Conservation (phyloP, 2,888 invertebrate genomes). For the Zele albiditarsus region DNA sequence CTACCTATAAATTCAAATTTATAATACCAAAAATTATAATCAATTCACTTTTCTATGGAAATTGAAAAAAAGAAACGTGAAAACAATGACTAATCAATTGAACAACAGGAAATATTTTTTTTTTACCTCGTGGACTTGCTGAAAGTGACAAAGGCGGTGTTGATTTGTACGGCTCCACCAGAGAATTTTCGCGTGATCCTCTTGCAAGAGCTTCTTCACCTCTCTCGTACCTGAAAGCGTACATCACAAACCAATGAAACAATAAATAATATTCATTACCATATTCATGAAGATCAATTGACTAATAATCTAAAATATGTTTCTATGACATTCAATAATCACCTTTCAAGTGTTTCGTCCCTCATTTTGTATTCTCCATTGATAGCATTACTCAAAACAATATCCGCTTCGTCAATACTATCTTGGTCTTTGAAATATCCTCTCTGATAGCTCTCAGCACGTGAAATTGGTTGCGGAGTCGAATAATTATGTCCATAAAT, state of each 20-base stretch:
- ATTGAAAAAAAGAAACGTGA: too few relatives aligned
- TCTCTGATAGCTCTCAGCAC: slow-evolving; percentile 69
- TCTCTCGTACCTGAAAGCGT: slow-evolving; percentile 64
- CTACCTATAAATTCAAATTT: slow-evolving; percentile 58
- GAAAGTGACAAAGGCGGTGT: slow-evolving; percentile 63
- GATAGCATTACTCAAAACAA: slow-evolving; percentile 61
- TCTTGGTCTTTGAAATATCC: slow-evolving; percentile 74
- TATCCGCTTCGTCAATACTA: slow-evolving; percentile 71
- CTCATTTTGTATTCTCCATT: slow-evolving; percentile 69
- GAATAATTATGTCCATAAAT: slow-evolving; percentile 60
- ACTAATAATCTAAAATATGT: slow-evolving; percentile 14
- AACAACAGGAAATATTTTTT: not conserved
- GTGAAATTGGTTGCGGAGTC: slow-evolving; percentile 66
- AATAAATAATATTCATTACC: slow-evolving; percentile 17
- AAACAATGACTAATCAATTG: too few relatives aligned
- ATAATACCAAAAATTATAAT: not conserved
- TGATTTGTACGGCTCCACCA: slow-evolving; percentile 75
- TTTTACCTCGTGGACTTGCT: slow-evolving; percentile 66
- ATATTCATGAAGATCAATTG: slow-evolving; percentile 4
- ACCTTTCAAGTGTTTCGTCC: slow-evolving; percentile 70
- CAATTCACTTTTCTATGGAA: not conserved
- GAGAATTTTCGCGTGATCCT: slow-evolving; percentile 72
- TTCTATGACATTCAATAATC: slow-evolving; percentile 10
- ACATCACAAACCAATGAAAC: not conserved
- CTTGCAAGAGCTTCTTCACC: slow-evolving; percentile 67